phyloP scores from a whole-genome alignment of 1,140 invertebrate genomes.

The Paramacrobiotus metropolitanus region DNA sequence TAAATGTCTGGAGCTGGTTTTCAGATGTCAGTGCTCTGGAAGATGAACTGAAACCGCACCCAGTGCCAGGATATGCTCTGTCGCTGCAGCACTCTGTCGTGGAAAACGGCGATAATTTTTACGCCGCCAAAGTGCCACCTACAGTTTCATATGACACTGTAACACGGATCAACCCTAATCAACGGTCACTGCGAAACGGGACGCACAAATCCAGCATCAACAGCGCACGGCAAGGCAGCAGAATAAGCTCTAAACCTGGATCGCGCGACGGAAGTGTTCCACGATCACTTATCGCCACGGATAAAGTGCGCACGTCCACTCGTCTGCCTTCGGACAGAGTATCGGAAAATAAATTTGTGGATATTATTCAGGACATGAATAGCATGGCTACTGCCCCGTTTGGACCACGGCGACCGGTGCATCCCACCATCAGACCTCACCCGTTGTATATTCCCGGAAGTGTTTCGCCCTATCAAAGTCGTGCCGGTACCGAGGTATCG shows the following conservation, averaged over 20 bases:
- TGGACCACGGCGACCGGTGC: not conserved
- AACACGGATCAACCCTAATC: not conserved
- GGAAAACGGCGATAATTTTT: not conserved
- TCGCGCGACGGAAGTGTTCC: too few relatives aligned
- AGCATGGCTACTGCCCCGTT: too few relatives aligned
- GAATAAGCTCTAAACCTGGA: too few relatives aligned
- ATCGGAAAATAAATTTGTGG: too few relatives aligned
- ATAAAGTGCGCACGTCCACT: too few relatives aligned
- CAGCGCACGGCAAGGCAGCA: too few relatives aligned
- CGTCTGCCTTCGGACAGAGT: too few relatives aligned
- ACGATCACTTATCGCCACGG: too few relatives aligned
- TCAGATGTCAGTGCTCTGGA: not conserved
- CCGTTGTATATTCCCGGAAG: not conserved
- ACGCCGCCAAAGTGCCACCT: not conserved
- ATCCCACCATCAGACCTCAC: not conserved
- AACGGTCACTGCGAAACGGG: not conserved
- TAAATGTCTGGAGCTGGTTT: too few relatives aligned
- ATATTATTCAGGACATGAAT: too few relatives aligned
- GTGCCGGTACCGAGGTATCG: not conserved
- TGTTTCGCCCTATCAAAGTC: slow-evolving; percentile 1
- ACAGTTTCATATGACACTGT: not conserved
- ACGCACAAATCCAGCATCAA: not conserved
- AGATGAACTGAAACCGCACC: not conserved
- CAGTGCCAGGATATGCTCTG: not conserved
- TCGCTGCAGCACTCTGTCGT: not conserved